phyloP scores from a whole-genome alignment of 2,797 vertebrate species.

The Crocidura indochinensis region DNA sequence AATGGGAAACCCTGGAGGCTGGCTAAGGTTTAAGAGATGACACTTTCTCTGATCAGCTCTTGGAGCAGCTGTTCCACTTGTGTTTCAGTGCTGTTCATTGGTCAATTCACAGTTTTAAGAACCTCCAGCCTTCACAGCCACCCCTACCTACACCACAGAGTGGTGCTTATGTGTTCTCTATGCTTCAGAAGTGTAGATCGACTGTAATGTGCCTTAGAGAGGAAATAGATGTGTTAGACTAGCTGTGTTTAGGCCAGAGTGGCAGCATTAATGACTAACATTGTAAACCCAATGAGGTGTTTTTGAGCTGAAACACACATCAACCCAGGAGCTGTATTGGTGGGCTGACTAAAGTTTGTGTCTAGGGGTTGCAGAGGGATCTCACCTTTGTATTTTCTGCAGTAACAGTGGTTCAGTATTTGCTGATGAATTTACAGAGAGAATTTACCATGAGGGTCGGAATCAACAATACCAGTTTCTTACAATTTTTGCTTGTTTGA shows the following conservation, averaged over 20 bases:
- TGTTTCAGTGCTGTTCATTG: background rate
- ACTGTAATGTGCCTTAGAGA: background rate
- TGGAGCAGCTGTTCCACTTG: background rate
- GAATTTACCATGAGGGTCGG: accelerated
- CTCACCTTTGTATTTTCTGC: background rate
- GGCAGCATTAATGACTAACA: background rate
- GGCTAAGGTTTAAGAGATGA: background rate
- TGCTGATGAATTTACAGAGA: background rate
- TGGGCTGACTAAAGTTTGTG: background rate
- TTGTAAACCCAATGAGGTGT: background rate
- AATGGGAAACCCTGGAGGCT: background rate
- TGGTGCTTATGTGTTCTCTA: background rate
- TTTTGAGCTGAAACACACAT: background rate
- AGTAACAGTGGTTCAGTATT: background rate
- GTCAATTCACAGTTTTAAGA: background rate
- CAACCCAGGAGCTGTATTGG: background rate
- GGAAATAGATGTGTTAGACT: background rate
- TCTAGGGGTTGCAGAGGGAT: background rate
- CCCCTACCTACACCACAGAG: background rate
- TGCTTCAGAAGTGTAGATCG: background rate
- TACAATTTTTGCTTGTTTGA: background rate
- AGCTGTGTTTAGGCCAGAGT: background rate
- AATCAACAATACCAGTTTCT: background rate
- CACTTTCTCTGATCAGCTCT: background rate
- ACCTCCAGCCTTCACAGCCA: too few species aligned